phyloP scores from a whole-genome alignment of 2,113 vertebrate genomes.

The Pelecanus crispus region DNA sequence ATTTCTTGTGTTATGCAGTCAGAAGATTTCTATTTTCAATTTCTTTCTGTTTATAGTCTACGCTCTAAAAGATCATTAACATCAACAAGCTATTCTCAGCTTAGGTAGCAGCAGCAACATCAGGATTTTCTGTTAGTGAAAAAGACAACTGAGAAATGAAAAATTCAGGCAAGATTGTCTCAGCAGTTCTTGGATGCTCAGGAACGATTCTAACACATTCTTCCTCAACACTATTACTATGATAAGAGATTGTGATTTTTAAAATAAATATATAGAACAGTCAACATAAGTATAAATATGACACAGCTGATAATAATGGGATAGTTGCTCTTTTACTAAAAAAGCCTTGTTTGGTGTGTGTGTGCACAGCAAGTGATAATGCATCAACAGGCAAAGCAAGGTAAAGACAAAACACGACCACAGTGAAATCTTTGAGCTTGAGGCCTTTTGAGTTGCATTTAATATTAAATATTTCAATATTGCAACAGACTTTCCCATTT shows the following conservation, averaged over 20 bases:
- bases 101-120: constrained; percentile 8
- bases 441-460: neutral
- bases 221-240: neutral
- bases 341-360: neutral
- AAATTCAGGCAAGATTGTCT: neutral
- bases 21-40: constrained; percentile 48
- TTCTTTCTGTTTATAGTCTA: constrained; percentile 8
- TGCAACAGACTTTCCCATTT: neutral
- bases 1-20: constrained; percentile 29
- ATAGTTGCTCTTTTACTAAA: neutral
- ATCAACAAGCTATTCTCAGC: constrained; percentile 9
- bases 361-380: neutral
- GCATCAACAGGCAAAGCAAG: neutral
- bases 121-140: too few relatives aligned
- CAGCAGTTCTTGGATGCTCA: neutral
- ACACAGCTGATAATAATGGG: neutral
- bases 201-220: neutral
- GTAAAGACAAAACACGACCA: neutral
- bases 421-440: neutral
- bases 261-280: neutral
- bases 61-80: neutral
- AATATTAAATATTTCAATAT: neutral
- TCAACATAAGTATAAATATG: neutral
- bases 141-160: constrained; percentile 37
- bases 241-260: neutral